Evolutionary conservation across 2,888 invertebrate genomes (phyloP).

Genomic region (Drosophila affinis): DNA sequence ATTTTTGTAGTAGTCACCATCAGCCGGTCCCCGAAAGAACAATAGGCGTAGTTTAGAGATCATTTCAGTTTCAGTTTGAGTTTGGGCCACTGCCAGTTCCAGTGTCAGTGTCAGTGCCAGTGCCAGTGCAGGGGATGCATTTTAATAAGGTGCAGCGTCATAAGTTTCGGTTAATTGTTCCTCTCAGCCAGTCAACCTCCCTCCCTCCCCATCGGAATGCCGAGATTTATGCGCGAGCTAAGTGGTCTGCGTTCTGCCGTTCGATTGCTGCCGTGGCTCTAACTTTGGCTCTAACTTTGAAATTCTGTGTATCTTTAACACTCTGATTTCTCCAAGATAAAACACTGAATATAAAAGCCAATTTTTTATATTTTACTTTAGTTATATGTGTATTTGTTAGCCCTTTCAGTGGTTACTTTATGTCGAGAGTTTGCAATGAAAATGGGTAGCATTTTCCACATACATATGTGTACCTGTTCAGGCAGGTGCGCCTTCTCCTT

Average conservation of each 20-base stretch:
- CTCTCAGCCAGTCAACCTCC: background rate
- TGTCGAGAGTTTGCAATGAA: background rate
- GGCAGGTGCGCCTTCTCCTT: too few species aligned
- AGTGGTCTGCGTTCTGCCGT: conserved; percentile 36
- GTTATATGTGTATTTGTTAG: background rate
- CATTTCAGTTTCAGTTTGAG: conserved; percentile 33
- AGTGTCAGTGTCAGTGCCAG: background rate
- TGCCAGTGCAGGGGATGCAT: conserved; percentile 46
- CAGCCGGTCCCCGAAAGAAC: conserved; percentile 48
- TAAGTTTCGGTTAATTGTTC: conserved; percentile 65
- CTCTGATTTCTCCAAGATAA: background rate
- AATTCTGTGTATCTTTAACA: background rate
- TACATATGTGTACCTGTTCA: too few species aligned
- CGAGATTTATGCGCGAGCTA: conserved; percentile 50
- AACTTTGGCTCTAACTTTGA: background rate
- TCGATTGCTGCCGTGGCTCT: background rate
- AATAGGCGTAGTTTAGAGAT: conserved; percentile 71
- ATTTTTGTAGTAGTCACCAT: conserved; percentile 61
- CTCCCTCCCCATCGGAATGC: conserved; percentile 22
- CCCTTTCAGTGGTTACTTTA: background rate
- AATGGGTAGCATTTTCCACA: background rate
- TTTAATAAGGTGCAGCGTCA: conserved; percentile 73
- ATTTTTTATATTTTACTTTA: background rate
- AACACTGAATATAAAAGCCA: background rate
- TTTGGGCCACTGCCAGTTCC: conserved; percentile 11